Conservation (phyloP, 2,113 vertebrate genomes). For the Axis porcinus region DNA sequence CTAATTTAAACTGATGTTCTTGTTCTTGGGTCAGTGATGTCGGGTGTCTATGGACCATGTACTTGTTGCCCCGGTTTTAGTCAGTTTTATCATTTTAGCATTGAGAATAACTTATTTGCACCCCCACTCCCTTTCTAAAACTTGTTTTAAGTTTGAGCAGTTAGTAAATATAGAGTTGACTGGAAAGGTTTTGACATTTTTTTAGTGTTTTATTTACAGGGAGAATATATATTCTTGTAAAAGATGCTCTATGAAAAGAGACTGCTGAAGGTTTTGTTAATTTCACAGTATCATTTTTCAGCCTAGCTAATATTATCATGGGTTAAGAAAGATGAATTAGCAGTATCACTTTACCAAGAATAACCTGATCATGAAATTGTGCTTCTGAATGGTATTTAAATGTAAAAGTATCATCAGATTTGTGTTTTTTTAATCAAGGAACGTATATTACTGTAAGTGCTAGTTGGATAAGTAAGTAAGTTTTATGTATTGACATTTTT, state of each 20-base stretch:
- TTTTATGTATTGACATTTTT: slow-evolving; percentile 11
- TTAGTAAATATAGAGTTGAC: not conserved
- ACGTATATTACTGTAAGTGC: not conserved
- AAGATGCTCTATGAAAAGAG: not conserved
- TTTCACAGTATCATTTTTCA: slow-evolving; percentile 3
- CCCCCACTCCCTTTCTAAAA: not conserved
- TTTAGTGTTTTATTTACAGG: not conserved
- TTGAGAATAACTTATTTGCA: not conserved
- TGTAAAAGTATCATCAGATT: not conserved
- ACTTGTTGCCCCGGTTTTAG: not conserved
- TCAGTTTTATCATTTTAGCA: not conserved
- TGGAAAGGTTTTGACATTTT: not conserved
- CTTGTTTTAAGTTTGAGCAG: not conserved
- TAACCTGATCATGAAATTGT: not conserved
- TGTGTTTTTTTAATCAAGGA: not conserved
- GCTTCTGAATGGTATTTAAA: not conserved
- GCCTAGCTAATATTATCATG: not conserved
- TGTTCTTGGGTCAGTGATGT: not conserved
- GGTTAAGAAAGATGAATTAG: not conserved
- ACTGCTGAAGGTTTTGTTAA: not conserved
- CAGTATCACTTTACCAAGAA: not conserved
- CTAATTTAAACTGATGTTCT: not conserved
- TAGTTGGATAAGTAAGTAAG: not conserved
- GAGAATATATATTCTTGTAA: not conserved
- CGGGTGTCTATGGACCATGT: not conserved